Base-by-base conservation (phyloP, 2,797 vertebrate species). In the Sebastes diaconus region DNA sequence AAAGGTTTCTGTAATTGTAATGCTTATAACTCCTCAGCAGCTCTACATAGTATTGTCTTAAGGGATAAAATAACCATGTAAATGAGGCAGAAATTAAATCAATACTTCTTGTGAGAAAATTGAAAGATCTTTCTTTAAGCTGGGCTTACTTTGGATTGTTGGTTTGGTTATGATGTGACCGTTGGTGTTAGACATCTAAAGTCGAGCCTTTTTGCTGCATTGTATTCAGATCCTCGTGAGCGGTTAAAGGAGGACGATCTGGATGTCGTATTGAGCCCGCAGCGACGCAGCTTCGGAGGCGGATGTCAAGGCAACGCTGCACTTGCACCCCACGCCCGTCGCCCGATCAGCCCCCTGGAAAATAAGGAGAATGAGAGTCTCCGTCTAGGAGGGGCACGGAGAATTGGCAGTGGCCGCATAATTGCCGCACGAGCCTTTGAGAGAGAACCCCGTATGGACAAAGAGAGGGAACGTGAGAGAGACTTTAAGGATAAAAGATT, bases 401-500 rank as follows among this genome's bases (percentile, higher is more conserved):
- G 98, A 84, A 98, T 99, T 0, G 99, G 99, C 83, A 99, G 98
- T 2, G 99, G 99, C 2, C 97, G 99, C 60, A 98, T 99, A 79
- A 97, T 99, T 90, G 94, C 97, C 61, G 93, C 97, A 1, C 95
- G 98, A 24, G 96, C 94, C 54, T 99, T 99, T 78, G 98, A 99
- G 76, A 97, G 99, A 80, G 98, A 99, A 71, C 88, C 96, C 42
- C 95, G 98, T 10, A 92, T 95, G 0, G 98, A 99, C 34, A 98
- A 98, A 75, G 98, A 97, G 20, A 86, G 97, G 58, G 98, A 99
- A 54, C 96, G 98, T 0, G 98, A 99, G 25, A 95, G 97, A 88
- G 98, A 99, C 90, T 98, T 96, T 82, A 99, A 99, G 82, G 99
- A 99, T 73, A 99, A 99, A 91, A 96, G 98, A 91, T 99, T 99